Base-by-base conservation (phyloP, 2,797 vertebrate genomes). In the Pempheris klunzingeri region DNA sequence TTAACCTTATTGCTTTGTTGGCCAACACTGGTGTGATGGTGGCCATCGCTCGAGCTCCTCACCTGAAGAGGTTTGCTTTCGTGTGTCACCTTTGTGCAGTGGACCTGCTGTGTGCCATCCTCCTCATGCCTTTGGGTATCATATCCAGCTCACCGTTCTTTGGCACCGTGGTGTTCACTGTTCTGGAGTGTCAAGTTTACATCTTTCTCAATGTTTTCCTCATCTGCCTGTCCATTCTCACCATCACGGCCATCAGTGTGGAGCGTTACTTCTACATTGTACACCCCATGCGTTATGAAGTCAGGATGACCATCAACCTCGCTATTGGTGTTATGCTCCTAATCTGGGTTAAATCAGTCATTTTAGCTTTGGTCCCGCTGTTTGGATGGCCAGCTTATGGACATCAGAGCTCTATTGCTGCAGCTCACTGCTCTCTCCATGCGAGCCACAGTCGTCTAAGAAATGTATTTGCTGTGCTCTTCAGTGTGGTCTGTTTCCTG, bases 221-320 rank as follows among this genome's bases (percentile, higher is more conserved):
- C 85, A 95, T 98, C 83, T 96, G 96, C 4, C 95, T 97, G 49
- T 97, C 97, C 73, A 98, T 98, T 65, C 95, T 99, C 59, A 97
- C 97, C 15, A 91, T 99, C 83, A 97, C 96, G 0, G 94, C 96
- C 72, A 98, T 99, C 82, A 97, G 97, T 0, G 94, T 99, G 8
- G 98, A 98, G 83, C 94, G 98, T 17, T 99, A 97, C 90, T 98
- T 97, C 84, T 97, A 98, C 58, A 98, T 99, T 0, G 95, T 97
- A n/a, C 97, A 98, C 47, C 98, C 98, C 0, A 95, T 99, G 96
- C 95, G 95, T 69, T 98, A 97, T 1, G 96, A 97, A 83, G 95
- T 96, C 24, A 96, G 96, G 78, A 97, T 98, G 92, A 96, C 96
- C 20, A 96, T 97, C 15, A 93, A 94, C 82, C 91, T 98, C 0